Evolutionary conservation across 1,140 invertebrate genomes (phyloP).

Genomic region (Drosophila kohkoa): DNA sequence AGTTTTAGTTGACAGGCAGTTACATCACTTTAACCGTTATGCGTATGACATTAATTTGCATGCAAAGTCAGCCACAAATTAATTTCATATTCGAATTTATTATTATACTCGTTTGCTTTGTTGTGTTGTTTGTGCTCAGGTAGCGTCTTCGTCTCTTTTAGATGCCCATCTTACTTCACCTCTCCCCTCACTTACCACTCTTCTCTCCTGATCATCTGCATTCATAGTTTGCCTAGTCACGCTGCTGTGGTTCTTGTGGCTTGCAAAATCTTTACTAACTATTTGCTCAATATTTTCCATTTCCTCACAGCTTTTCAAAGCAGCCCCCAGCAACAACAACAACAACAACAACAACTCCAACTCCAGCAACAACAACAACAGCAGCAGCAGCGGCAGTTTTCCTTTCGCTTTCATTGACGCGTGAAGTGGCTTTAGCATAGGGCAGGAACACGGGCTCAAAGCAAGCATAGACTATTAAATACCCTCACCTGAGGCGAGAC

Average conservation of each 20-base stretch:
- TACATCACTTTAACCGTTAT: slow-evolving; percentile 80
- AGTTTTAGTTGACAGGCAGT: slow-evolving; percentile 61
- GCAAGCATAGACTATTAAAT: background rate
- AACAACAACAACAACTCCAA: background rate
- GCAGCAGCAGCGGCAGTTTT: slow-evolving; percentile 52
- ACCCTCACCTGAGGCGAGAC: background rate
- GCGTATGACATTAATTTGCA: slow-evolving; percentile 80
- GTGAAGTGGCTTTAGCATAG: slow-evolving; percentile 72
- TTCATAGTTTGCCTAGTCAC: slow-evolving; percentile 57
- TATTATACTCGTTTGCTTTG: background rate
- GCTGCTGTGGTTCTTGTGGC: slow-evolving; percentile 69
- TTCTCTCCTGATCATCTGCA: background rate
- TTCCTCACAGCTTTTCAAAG: slow-evolving; percentile 67
- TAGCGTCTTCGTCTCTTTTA: background rate
- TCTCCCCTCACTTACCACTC: background rate
- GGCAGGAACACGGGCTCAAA: slow-evolving; percentile 61
- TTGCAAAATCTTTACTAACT: slow-evolving; percentile 67
- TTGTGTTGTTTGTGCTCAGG: background rate
- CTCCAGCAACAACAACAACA: slow-evolving; percentile 22
- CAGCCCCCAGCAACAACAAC: slow-evolving; percentile 29
- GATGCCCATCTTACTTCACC: background rate
- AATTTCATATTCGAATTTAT: slow-evolving; percentile 59
- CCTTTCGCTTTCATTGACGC: slow-evolving; percentile 84
- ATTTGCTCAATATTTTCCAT: slow-evolving; percentile 82
- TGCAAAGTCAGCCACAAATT: slow-evolving; percentile 60